Conservation (phyloP, 2,113 vertebrate genomes). For the Semicossyphus pulcher region DNA sequence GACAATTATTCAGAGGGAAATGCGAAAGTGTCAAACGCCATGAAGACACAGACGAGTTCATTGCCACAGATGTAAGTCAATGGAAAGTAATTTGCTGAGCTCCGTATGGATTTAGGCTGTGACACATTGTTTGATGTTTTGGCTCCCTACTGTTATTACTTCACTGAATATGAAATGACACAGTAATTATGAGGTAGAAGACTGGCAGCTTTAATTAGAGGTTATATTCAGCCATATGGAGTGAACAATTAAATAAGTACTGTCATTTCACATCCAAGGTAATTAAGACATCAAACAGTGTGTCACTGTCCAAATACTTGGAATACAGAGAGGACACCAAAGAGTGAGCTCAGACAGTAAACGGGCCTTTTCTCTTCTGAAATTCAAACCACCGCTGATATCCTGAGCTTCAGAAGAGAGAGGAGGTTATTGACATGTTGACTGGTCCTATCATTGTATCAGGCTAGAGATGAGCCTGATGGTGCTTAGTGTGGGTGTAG, state of each 20-base stretch:
- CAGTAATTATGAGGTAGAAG: constrained; percentile 59
- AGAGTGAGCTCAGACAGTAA: constrained; percentile 7
- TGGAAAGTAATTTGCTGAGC: constrained; percentile 43
- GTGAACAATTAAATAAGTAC: constrained; percentile 57
- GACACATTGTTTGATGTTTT: constrained; percentile 65
- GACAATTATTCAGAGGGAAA: constrained; percentile 85
- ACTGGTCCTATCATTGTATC: constrained; percentile 86
- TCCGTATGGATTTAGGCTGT: constrained; percentile 33
- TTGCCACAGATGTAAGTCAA: constrained; percentile 86
- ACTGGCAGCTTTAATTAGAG: constrained; percentile 66
- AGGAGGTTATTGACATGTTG: constrained; percentile 85
- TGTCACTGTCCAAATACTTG: constrained; percentile 50
- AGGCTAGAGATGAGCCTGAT: too few relatives aligned
- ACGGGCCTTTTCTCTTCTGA: constrained; percentile 2
- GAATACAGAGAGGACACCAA: constrained; percentile 12
- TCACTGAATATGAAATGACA: constrained; percentile 58
- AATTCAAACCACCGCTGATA: constrained; percentile 61
- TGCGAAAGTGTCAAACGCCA: constrained; percentile 83
- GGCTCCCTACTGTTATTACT: constrained; percentile 55
- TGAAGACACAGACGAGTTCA: constrained; percentile 85
- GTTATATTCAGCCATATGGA: constrained; percentile 51
- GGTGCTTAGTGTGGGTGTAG: too few relatives aligned
- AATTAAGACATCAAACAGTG: constrained; percentile 54
- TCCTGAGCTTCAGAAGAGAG: constrained; percentile 78
- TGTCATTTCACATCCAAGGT: constrained; percentile 50